Evolutionary conservation across 1,140 invertebrate species (phyloP).

Genomic region (Pristionchus pacificus): DNA sequence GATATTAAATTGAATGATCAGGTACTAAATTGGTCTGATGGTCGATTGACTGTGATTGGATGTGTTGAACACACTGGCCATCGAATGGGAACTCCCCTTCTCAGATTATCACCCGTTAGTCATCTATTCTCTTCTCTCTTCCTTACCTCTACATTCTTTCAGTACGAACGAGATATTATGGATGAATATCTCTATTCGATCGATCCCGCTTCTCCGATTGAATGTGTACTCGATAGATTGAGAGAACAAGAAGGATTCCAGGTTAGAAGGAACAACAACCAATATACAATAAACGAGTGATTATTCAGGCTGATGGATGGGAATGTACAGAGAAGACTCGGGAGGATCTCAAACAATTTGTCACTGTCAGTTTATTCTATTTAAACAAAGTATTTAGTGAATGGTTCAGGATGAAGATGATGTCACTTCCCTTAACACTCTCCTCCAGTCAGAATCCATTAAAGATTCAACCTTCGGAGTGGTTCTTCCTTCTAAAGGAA

Average conservation of each 20-base stretch:
- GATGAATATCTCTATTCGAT: conserved; percentile 13
- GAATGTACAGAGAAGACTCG: neutral
- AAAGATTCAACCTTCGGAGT: no score
- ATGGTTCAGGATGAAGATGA: neutral
- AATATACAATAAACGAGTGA: neutral
- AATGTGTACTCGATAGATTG: conserved; percentile 5
- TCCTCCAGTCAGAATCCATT: neutral
- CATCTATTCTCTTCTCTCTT: neutral
- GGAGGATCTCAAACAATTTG: neutral
- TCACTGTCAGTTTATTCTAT: neutral
- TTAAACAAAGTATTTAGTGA: neutral
- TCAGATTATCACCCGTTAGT: conserved; percentile 14
- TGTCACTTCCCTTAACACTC: neutral
- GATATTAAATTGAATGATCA: neutral
- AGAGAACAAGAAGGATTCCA: neutral
- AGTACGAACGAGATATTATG: neutral
- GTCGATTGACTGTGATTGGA: conserved; percentile 18
- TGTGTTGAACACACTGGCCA: conserved; percentile 28
- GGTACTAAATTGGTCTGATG: conserved; percentile 16
- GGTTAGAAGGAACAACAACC: neutral
- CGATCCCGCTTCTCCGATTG: neutral
- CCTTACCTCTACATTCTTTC: neutral
- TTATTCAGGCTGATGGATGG: neutral
- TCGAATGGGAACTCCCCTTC: conserved; percentile 22
- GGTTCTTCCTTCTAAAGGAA: no score